phyloP scores from a whole-genome alignment of 2,113 vertebrate species.

The Corythoichthys intestinalis region DNA sequence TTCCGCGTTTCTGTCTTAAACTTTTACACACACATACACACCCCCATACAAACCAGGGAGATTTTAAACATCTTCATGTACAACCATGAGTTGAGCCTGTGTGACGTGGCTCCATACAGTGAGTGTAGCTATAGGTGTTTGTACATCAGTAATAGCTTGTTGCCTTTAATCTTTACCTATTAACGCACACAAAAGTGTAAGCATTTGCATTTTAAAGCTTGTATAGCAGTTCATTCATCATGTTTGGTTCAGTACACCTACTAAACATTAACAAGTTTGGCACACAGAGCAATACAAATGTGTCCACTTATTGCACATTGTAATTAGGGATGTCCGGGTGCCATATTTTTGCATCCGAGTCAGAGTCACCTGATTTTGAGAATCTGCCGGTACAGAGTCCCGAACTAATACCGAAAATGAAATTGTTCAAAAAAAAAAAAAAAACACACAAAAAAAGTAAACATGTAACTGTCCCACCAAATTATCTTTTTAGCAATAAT shows the following conservation, averaged over 20 bases:
- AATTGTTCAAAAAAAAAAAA: too few relatives aligned
- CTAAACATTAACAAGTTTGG: slow-evolving; percentile 9
- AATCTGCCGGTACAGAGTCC: too few relatives aligned
- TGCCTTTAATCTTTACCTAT: background rate
- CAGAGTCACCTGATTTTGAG: too few relatives aligned
- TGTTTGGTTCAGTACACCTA: slow-evolving; percentile 26
- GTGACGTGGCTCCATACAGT: background rate
- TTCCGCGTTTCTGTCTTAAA: background rate
- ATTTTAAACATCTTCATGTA: background rate
- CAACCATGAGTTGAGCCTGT: background rate
- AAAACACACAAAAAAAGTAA: too few relatives aligned
- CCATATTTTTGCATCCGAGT: too few relatives aligned
- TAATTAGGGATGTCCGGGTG: background rate
- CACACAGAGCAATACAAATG: slow-evolving; percentile 17
- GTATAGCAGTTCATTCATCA: slow-evolving; percentile 2
- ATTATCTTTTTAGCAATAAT: too few relatives aligned
- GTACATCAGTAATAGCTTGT: background rate
- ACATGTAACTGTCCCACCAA: too few relatives aligned
- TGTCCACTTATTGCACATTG: slow-evolving; percentile 23
- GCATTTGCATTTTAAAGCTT: slow-evolving; percentile 1
- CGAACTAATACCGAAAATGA: too few relatives aligned
- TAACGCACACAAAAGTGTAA: background rate
- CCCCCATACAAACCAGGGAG: background rate
- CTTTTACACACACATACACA: background rate
- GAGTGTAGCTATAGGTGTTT: background rate